Conservation (phyloP, 2,113 vertebrate species). For the Lathamus discolor region DNA sequence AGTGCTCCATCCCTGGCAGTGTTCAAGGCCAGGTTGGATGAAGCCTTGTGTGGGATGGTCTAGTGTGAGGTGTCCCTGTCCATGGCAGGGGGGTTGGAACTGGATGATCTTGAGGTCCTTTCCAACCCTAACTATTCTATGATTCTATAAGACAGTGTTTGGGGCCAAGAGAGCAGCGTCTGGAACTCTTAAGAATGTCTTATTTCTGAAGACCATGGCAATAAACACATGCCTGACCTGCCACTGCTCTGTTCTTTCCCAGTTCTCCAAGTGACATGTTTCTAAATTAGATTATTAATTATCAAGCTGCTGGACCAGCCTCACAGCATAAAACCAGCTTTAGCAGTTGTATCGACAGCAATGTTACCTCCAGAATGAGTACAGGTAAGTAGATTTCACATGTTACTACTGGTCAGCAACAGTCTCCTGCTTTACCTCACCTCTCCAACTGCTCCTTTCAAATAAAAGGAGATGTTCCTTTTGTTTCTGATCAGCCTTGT, state of each 20-base stretch:
- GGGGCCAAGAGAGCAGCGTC: not conserved
- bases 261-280: not conserved
- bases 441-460: not conserved
- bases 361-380: not conserved
- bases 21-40: too few species aligned
- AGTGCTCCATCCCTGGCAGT: too few species aligned
- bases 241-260: not conserved
- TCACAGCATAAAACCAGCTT: not conserved
- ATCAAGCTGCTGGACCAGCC: not conserved
- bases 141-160: not conserved
- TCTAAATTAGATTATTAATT: not conserved
- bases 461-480: not conserved
- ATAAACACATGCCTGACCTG: rapidly evolving
- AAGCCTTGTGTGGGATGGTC: too few species aligned
- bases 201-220: not conserved
- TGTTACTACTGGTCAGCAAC: not conserved
- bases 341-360: not conserved
- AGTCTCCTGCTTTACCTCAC: not conserved
- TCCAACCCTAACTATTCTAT: too few species aligned
- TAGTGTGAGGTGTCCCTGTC: too few species aligned
- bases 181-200: not conserved
- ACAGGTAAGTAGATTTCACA: not conserved
- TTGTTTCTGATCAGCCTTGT: not conserved
- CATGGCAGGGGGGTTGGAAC: too few species aligned
- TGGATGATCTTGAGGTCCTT: too few species aligned